Evolutionary conservation across 2,888 invertebrate species (phyloP), one percentile per base, ranked within the genome.

Genomic region (Alviniconcha strummeri): DNA sequence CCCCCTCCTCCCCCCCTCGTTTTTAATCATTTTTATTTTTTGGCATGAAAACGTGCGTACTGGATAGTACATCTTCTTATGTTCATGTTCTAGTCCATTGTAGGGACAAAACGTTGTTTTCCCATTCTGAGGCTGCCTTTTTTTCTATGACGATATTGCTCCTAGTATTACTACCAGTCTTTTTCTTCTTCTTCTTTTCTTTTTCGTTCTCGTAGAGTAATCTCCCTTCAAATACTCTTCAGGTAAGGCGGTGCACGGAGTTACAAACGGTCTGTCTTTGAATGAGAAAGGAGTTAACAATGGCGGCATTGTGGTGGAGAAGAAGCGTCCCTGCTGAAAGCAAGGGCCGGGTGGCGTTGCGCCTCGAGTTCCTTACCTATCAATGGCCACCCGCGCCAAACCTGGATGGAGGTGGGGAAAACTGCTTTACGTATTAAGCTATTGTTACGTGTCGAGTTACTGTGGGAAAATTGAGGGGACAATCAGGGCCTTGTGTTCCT

Each of bases 201-300:
- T 13, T 6, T 55, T 75, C 15, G 75, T 55, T 52, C 54, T 54
- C 54, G 55, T 15, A 17, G 54, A 15, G 75, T 75, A 75, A 75
- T 75, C 55, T 55, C 79, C 79, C 79, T 52, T 57, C 9, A 13
- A 79, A 79, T 52, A 79, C 79, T 79, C 79, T 67, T 55, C 75
- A 11, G 55, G 75, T 64, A 54, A 79, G 67, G 52, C 79, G 64
- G 15, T 67, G 79, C 79, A 79, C 67, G 67, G 67, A 79, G 79
- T 64, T 67, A 79, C 79, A 67, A 67, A 79, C 67, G 79, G 79
- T 75, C 54, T 52, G 75, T 17, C 55, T 54, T 75, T 75, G 75
- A 75, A 75, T 75, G 75, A 7, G 75, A 55, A 36, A 36, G 55
- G 17, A 7, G 55, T 7, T 52, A 55, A 75, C 75, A 75, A 75